Evolutionary conservation across 2,888 invertebrate species (phyloP), one percentile per base, ranked within the genome.

Genomic region (Ommatoiulus sabulosus): DNA sequence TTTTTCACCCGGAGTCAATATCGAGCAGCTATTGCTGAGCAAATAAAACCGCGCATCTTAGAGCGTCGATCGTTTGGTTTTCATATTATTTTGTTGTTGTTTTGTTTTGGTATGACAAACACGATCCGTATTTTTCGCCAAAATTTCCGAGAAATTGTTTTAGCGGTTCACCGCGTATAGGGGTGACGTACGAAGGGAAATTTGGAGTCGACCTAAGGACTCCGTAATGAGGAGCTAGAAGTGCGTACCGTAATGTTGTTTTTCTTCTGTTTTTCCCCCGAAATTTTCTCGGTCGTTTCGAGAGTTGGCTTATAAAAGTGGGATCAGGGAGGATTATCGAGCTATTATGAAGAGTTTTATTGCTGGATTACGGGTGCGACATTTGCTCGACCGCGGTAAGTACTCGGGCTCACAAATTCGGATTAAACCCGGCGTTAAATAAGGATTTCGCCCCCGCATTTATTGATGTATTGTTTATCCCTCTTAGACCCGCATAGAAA

Each of bases 311-410:
- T 63, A 63, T 20, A n/a, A n/a, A 52, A 4, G n/a, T 63, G 63
- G 63, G 63, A 63, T 63, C 63, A 63, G 6, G 6, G n/a, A n/a
- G n/a, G 63, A 63, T 63, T 63, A 63, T 63, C 63, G 63, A 3
- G n/a, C 63, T 63, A 20, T 63, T 63, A 63, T 63, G 63, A 63
- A 63, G 63, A 63, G 63, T 63, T 63, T 63, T 63, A 63, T 63
- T 63, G 20, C 1, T 63, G 63, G 63, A 63, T 63, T 63, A 63
- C n/a, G 63, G 63, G 3, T n/a, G 6, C 63, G 63, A 63, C 63
- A n/a, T 63, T 63, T 63, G 63, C 63, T 63, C 63, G n/a, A 20
- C n/a, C n/a, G 63, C 20, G 6, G 63, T 63, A 63, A 63, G 63
- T 63, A 63, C 63, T 17, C n/a, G 4, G 17, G 63, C n/a, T 63